These are phyloP conservation scores for Desmodus rotundus DNA, from an alignment of 2,113 vertebrate genomes.

Conservation along the genomic window DNA sequence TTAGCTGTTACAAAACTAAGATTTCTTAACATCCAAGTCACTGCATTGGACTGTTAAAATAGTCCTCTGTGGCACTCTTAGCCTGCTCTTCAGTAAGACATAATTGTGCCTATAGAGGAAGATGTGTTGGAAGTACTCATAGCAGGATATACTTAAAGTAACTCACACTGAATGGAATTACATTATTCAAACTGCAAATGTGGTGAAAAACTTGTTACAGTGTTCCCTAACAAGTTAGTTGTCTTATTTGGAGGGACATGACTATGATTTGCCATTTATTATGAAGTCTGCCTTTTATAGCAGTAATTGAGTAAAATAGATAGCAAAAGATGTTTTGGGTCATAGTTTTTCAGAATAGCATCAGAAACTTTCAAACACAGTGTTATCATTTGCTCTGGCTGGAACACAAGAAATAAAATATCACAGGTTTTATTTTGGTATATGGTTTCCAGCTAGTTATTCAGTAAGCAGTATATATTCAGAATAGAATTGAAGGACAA, in stretches of 20 bases:
- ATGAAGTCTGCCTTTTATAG: slow-evolving; percentile 70
- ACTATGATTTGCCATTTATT: slow-evolving; percentile 75
- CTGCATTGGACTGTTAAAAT: background rate
- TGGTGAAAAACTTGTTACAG: slow-evolving; percentile 28
- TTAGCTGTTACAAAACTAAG: background rate
- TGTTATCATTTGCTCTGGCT: slow-evolving; percentile 72
- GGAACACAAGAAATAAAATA: slow-evolving; percentile 73
- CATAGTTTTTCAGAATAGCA: slow-evolving; percentile 67
- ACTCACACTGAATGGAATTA: slow-evolving; percentile 32
- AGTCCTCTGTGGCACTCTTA: background rate
- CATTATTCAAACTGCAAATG: slow-evolving; percentile 33
- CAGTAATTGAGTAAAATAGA: slow-evolving; percentile 73
- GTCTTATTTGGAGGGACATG: slow-evolving; percentile 65
- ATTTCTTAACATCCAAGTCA: background rate
- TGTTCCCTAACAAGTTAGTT: slow-evolving; percentile 54
- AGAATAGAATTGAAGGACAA: background rate
- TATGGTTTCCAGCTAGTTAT: slow-evolving; percentile 59
- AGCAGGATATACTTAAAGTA: slow-evolving; percentile 5
- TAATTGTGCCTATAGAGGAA: slow-evolving; percentile 30
- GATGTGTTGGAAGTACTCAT: background rate
- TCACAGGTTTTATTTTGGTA: slow-evolving; percentile 73
- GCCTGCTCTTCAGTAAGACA: background rate
- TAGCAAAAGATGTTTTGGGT: slow-evolving; percentile 67
- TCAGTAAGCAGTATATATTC: slow-evolving; percentile 36
- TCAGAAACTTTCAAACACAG: slow-evolving; percentile 76